Evolutionary conservation across 2,113 vertebrate genomes (phyloP).

Genomic region (Elachura formosa): DNA sequence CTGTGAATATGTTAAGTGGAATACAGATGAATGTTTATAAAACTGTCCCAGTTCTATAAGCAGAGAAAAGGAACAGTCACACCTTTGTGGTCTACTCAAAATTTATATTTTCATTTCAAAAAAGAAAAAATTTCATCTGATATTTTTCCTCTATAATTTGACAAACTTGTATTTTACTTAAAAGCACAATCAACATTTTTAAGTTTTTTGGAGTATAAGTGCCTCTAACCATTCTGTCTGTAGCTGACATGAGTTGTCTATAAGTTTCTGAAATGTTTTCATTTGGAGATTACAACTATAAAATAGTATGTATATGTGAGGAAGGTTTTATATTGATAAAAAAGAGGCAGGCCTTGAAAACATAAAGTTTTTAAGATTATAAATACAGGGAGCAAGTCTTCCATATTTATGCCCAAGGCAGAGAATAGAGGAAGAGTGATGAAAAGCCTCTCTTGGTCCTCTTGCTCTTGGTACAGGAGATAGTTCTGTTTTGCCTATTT

Average conservation of each 20-base stretch:
- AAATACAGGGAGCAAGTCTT: not conserved
- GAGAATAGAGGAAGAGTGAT: not conserved
- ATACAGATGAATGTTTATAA: not conserved
- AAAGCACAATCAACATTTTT: not conserved
- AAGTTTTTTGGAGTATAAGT: not conserved
- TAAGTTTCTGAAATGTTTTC: not conserved
- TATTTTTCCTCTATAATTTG: not conserved
- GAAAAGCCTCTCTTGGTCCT: not conserved
- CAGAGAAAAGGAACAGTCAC: not conserved
- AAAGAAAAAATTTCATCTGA: not conserved
- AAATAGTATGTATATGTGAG: not conserved
- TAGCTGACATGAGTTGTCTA: not conserved
- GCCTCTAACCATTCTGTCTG: not conserved
- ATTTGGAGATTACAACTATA: not conserved
- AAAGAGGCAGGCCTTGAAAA: not conserved
- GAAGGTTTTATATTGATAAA: not conserved
- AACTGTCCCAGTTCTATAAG: not conserved
- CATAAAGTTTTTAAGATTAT: not conserved
- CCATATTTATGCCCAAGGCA: not conserved
- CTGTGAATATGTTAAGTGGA: not conserved
- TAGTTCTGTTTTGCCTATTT: not conserved
- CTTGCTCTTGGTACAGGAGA: rapidly evolving
- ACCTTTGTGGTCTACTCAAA: not conserved
- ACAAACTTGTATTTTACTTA: not conserved
- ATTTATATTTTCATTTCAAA: not conserved